Conservation (phyloP, 2,113 vertebrate genomes). For the Pundamilia nyererei region DNA sequence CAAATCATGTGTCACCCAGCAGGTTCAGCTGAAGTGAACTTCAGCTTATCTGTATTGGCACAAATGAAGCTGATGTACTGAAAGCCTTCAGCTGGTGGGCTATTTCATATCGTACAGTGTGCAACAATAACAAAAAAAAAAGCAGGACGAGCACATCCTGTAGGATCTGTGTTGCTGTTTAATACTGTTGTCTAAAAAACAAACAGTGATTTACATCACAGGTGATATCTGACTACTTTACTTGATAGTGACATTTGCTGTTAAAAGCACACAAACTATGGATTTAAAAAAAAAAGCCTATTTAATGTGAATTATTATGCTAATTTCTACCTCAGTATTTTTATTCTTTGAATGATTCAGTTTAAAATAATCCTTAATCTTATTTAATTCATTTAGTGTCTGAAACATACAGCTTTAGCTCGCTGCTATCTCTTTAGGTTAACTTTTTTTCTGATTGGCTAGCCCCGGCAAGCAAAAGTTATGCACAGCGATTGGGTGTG, state of each 20-base stretch:
- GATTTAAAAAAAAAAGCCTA: background rate
- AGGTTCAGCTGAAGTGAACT: background rate
- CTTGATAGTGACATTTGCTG: background rate
- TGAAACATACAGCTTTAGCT: background rate
- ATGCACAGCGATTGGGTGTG: background rate
- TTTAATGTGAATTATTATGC: background rate
- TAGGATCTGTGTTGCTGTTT: background rate
- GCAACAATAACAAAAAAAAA: background rate
- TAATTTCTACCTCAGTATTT: background rate
- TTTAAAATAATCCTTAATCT: background rate
- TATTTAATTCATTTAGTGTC: background rate
- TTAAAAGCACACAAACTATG: background rate
- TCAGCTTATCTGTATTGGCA: background rate
- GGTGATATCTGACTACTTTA: background rate
- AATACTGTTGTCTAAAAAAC: background rate
- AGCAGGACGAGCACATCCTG: background rate
- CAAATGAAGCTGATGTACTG: background rate
- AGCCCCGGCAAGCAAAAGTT: background rate
- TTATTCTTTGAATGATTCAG: background rate
- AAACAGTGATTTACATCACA: background rate
- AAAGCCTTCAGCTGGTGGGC: background rate
- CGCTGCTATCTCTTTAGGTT: accelerated
- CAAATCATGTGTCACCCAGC: background rate
- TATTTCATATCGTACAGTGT: background rate
- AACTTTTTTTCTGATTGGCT: background rate